Conservation (phyloP, 2,888 invertebrate genomes). For the Timandra comae region DNA sequence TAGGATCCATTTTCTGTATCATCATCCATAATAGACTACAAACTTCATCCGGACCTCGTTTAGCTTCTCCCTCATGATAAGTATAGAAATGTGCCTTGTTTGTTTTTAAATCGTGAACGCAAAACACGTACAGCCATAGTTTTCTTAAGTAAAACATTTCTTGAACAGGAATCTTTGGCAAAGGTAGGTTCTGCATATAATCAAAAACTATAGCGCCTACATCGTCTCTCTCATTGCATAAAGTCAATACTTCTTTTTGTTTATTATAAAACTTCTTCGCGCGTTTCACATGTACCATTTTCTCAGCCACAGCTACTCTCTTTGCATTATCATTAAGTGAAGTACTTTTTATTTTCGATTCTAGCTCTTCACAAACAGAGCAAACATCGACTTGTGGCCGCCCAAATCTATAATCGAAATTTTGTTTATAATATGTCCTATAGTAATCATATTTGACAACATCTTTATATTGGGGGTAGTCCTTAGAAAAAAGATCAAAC, state of each 20-base stretch:
- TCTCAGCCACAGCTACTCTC: conserved; percentile 6
- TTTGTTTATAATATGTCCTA: too few species aligned
- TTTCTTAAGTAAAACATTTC: conserved; percentile 8
- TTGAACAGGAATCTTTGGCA: conserved; percentile 8
- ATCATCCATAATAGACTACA: conserved; percentile 2
- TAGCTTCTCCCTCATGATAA: neutral
- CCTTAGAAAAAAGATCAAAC: too few species aligned
- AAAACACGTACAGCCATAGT: neutral
- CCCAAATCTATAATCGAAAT: conserved; percentile 9
- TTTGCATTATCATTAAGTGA: conserved; percentile 6
- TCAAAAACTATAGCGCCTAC: conserved; percentile 5
- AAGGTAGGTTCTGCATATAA: conserved; percentile 9
- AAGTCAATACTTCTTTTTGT: conserved; percentile 1
- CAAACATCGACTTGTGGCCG: conserved; percentile 12
- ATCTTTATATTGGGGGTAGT: too few species aligned
- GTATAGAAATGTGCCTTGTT: neutral
- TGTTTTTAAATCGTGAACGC: neutral
- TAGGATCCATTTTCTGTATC: conserved; percentile 2
- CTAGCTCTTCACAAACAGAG: conserved; percentile 7
- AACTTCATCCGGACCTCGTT: conserved; percentile 2
- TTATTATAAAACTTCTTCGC: conserved; percentile 12
- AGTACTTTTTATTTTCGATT: conserved; percentile 4
- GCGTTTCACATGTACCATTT: conserved; percentile 8
- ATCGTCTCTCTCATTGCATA: conserved; percentile 2
- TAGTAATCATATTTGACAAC: conserved; percentile 3